These are phyloP conservation scores for Steromphala cineraria DNA, from an alignment of 2,888 invertebrate genomes.

Conservation along the genomic window DNA sequence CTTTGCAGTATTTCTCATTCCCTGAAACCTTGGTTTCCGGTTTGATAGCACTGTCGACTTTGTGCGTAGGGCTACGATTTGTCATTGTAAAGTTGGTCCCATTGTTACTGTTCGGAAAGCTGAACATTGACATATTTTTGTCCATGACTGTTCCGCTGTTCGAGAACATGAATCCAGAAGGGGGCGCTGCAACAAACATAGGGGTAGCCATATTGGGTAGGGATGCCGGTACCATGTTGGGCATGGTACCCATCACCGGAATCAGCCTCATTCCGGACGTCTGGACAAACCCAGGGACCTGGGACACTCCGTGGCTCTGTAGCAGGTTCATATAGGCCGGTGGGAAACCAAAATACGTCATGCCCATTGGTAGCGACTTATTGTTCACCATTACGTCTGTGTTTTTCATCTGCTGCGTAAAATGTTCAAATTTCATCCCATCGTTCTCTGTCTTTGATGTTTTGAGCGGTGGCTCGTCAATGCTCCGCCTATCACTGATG, in stretches of 20 bases:
- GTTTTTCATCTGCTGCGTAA: constrained; percentile 23
- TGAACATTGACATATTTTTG: constrained; percentile 31
- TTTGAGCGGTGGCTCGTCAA: constrained; percentile 22
- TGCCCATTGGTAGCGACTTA: constrained; percentile 32
- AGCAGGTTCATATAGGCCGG: constrained; percentile 27
- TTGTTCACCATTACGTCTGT: not conserved
- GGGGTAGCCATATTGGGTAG: constrained; percentile 32
- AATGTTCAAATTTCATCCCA: constrained; percentile 23
- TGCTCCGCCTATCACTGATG: constrained; percentile 30
- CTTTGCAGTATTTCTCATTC: constrained; percentile 30
- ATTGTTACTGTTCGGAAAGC: constrained; percentile 27
- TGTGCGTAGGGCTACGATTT: not conserved
- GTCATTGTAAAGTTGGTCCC: not conserved
- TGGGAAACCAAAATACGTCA: constrained; percentile 49
- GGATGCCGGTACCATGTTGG: constrained; percentile 35
- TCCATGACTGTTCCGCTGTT: constrained; percentile 23
- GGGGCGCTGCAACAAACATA: constrained; percentile 36
- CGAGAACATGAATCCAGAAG: constrained; percentile 27
- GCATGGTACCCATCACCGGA: constrained; percentile 49
- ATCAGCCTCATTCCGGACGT: constrained; percentile 47
- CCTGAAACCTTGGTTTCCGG: not conserved
- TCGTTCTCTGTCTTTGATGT: not conserved
- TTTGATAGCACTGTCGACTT: not conserved
- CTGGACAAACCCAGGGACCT: constrained; percentile 13
- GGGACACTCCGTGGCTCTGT: constrained; percentile 19